Percentiles rank a stretch among this genome's conserved stretches.
Evolutionary conservation across 2,888 invertebrate species (phyloP).

Genomic region (Plemyria rubiginata): DNA sequence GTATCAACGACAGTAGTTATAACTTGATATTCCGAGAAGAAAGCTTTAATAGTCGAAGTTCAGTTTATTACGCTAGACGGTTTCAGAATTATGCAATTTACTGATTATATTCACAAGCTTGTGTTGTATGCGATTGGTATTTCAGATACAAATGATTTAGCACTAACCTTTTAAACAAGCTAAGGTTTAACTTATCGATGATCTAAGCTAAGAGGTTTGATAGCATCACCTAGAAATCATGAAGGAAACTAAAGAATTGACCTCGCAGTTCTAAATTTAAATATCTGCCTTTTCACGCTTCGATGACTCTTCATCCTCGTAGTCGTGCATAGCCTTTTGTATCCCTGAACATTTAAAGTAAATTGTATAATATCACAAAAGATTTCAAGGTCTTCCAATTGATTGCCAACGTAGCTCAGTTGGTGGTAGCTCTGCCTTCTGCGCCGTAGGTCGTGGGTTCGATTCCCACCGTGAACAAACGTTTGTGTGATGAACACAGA

Average conservation of each 20-base stretch:
- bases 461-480: no score
- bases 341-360: conserved; percentile 7
- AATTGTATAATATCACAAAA: no score
- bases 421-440: no score
- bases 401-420: no score
- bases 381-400: no score
- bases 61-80: neutral
- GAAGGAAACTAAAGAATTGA: conserved; percentile 53
- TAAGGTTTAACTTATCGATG: conserved; percentile 22
- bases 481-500: no score
- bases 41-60: neutral
- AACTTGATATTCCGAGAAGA: conserved; percentile 11
- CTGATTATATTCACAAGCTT: neutral
- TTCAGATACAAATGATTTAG: conserved; percentile 9
- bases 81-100: neutral
- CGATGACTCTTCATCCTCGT: conserved; percentile 32
- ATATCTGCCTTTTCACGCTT: conserved; percentile 39
- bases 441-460: no score
- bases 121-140: conserved; percentile 9
- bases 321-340: conserved; percentile 25
- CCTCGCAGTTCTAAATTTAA: conserved; percentile 55
- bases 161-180: conserved; percentile 9
- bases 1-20: conserved; percentile 10
- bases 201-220: conserved; percentile 25
- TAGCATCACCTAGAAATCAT: conserved; percentile 42